Evolutionary conservation across 2,113 vertebrate genomes (phyloP).

Genomic region (Sprattus sprattus): DNA sequence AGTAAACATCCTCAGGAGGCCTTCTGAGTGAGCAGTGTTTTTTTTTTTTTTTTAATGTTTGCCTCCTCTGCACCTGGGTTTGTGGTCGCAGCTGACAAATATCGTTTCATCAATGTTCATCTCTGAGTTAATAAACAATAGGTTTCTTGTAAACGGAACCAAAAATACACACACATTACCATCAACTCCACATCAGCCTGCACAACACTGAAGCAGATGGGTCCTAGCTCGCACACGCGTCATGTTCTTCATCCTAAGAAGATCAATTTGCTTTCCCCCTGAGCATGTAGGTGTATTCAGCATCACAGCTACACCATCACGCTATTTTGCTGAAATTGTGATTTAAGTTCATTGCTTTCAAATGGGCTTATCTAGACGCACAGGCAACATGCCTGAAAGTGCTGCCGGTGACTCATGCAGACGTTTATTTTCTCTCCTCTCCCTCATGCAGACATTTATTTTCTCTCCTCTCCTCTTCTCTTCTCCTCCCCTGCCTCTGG

Average conservation of each 20-base stretch:
- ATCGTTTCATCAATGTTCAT: neutral
- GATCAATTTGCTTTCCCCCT: neutral
- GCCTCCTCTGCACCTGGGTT: neutral
- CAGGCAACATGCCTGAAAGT: neutral
- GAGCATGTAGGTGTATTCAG: neutral
- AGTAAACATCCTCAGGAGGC: neutral
- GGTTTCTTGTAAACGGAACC: neutral
- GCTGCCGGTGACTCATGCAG: neutral
- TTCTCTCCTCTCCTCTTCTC: slow-evolving; percentile 8
- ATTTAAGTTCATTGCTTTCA: neutral
- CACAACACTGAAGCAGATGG: neutral
- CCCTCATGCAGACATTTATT: neutral
- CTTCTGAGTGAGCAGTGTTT: neutral
- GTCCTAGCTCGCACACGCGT: neutral
- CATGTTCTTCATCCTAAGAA: neutral
- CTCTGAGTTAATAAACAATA: neutral
- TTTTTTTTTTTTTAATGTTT: neutral
- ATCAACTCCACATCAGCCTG: neutral
- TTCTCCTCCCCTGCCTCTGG: neutral
- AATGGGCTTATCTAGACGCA: neutral
- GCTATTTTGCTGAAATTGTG: neutral
- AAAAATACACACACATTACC: neutral
- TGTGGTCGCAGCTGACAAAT: neutral
- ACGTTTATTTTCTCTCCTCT: slow-evolving; percentile 4
- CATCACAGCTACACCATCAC: neutral